A percentile compares a stretch with the other conserved stretches of the same genome.
phyloP scores from a whole-genome alignment of 2,888 invertebrate species.

The Hipparchia semele region DNA sequence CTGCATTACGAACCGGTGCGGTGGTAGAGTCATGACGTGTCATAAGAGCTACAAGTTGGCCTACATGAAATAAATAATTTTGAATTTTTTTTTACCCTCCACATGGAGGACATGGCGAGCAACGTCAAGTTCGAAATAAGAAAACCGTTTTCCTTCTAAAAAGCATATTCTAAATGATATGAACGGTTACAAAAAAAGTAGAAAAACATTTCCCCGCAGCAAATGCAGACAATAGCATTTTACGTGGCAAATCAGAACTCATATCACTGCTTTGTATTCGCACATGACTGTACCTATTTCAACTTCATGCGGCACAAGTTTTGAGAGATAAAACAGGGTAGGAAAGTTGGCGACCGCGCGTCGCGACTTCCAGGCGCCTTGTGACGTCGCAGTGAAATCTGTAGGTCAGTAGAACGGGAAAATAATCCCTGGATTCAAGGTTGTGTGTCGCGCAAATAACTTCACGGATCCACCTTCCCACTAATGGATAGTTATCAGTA shows the following conservation, averaged over 20 bases:
- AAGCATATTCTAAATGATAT: background rate
- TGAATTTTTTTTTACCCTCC: too few species aligned
- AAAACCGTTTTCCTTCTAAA: background rate
- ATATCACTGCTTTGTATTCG: background rate
- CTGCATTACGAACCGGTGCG: too few species aligned
- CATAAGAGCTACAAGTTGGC: too few species aligned
- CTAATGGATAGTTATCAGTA: slow-evolving; percentile 24
- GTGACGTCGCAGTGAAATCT: slow-evolving; percentile 64
- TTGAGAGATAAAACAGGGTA: slow-evolving; percentile 34
- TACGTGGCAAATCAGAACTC: background rate
- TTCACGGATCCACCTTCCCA: slow-evolving; percentile 27
- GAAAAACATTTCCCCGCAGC: background rate
- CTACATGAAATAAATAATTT: too few species aligned
- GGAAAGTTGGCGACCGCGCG: slow-evolving; percentile 46
- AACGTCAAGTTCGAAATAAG: background rate
- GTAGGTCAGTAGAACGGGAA: slow-evolving; percentile 60
- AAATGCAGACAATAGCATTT: background rate
- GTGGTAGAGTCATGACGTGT: too few species aligned
- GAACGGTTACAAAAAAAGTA: background rate
- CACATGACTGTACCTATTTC: slow-evolving; percentile 14
- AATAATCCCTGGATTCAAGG: slow-evolving; percentile 58
- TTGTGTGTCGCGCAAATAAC: slow-evolving; percentile 40
- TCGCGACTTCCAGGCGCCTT: slow-evolving; percentile 57
- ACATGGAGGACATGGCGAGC: too few species aligned
- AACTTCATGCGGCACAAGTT: slow-evolving; percentile 20